Evolutionary conservation across 1,140 invertebrate genomes (phyloP).

Genomic region (Formica selysi): DNA sequence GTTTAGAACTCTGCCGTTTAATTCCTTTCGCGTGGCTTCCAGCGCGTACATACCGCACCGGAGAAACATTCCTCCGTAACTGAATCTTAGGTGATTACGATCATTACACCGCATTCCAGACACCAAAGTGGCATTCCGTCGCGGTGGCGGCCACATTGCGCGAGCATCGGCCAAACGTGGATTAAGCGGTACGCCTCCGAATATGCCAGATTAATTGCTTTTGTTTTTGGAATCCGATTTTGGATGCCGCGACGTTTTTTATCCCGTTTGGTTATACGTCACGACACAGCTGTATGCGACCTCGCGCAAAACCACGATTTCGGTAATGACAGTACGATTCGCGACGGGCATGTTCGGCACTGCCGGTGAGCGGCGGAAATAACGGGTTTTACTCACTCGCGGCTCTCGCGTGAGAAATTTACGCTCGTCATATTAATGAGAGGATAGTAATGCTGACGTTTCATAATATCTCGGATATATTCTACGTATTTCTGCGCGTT

Average conservation of each 20-base stretch:
- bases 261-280: constrained; percentile 11
- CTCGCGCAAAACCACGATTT: constrained; percentile 31
- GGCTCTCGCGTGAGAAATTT: neutral
- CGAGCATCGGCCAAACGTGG: constrained; percentile 79
- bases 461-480: constrained; percentile 8
- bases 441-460: constrained; percentile 7
- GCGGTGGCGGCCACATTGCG: constrained; percentile 78
- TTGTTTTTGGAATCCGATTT: constrained; percentile 73
- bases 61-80: constrained; percentile 77
- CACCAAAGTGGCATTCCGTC: constrained; percentile 81
- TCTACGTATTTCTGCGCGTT: neutral
- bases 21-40: constrained; percentile 64
- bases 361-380: neutral
- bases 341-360: constrained; percentile 23
- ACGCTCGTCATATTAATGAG: neutral
- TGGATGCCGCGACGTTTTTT: constrained; percentile 61
- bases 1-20: constrained; percentile 58
- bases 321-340: constrained; percentile 43
- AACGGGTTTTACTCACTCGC: neutral
- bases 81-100: constrained; percentile 80
- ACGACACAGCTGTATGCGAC: constrained; percentile 3
- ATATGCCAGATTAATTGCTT: constrained; percentile 76
- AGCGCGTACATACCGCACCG: constrained; percentile 65
- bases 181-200: constrained; percentile 76
- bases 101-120: constrained; percentile 81